These are phyloP conservation scores for Villa cingulata DNA, from an alignment of 2,888 invertebrate species.

Conservation along the genomic window DNA sequence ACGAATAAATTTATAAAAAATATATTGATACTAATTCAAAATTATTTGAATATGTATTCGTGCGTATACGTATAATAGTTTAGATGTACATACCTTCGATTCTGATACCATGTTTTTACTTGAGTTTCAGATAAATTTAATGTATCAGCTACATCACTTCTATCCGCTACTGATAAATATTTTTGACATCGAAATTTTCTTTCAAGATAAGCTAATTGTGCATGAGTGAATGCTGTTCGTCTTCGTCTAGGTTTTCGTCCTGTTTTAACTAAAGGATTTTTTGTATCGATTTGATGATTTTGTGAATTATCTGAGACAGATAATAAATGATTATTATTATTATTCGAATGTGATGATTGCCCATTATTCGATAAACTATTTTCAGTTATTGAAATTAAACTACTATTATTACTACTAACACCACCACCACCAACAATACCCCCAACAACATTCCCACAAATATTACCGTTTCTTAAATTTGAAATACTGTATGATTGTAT, in stretches of 20 bases:
- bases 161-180: conserved; percentile 83
- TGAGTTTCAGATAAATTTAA: conserved; percentile 84
- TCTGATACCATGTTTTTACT: conserved; percentile 80
- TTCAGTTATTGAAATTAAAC: neutral
- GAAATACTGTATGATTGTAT: conserved; percentile 9
- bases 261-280: conserved; percentile 35
- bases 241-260: conserved; percentile 70
- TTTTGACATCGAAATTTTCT: conserved; percentile 86
- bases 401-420: too few species aligned
- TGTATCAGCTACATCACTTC: conserved; percentile 84
- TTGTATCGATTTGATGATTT: conserved; percentile 17
- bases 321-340: neutral
- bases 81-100: conserved; percentile 26
- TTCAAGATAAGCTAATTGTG: conserved; percentile 82
- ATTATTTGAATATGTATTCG: neutral
- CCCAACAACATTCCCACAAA: too few species aligned
- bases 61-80: neutral
- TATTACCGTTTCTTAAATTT: neutral
- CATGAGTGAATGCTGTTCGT: conserved; percentile 86
- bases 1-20: neutral
- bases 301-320: neutral
- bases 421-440: too few species aligned
- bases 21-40: neutral
- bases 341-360: conserved; percentile 16
- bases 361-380: neutral